Evolutionary conservation across 2,797 vertebrate genomes (phyloP).

Genomic region (Tamandua tetradactyla): DNA sequence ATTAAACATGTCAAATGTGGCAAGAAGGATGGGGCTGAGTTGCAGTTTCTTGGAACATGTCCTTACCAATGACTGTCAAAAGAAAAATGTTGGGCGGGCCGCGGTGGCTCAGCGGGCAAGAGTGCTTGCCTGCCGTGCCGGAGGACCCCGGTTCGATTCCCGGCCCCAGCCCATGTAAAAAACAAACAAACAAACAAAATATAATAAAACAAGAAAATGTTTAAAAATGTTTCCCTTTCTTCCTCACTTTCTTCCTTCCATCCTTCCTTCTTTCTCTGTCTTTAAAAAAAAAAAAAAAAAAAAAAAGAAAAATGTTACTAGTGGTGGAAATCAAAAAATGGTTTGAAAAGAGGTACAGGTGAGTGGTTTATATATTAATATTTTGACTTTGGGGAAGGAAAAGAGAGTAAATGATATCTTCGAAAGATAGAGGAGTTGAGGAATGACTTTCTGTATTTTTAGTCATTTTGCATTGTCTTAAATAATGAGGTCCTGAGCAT

Average conservation of each 20-base stretch:
- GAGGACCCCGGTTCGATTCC: no score
- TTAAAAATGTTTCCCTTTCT: no score
- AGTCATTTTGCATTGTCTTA: background rate
- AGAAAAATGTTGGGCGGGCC: background rate
- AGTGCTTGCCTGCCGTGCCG: no score
- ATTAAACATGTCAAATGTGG: background rate
- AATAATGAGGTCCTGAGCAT: background rate
- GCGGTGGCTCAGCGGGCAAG: no score
- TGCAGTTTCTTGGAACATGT: background rate
- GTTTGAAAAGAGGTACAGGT: background rate
- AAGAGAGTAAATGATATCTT: background rate
- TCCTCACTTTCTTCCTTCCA: no score
- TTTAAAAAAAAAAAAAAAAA: no score
- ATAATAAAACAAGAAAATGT: no score
- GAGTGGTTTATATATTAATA: background rate
- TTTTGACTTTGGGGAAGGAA: background rate
- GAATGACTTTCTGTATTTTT: background rate
- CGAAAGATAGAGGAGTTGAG: background rate
- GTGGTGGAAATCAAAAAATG: background rate
- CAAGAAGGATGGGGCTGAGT: background rate
- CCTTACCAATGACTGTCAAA: background rate
- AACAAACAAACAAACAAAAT: no score
- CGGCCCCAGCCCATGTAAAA: no score
- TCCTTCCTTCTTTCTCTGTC: no score
- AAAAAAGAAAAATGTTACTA: background rate